Evolutionary conservation across 37 sponge, comb jelly and placozoan genomes (phyloP).

Genomic region (Diacarnus erythraeanus): DNA sequence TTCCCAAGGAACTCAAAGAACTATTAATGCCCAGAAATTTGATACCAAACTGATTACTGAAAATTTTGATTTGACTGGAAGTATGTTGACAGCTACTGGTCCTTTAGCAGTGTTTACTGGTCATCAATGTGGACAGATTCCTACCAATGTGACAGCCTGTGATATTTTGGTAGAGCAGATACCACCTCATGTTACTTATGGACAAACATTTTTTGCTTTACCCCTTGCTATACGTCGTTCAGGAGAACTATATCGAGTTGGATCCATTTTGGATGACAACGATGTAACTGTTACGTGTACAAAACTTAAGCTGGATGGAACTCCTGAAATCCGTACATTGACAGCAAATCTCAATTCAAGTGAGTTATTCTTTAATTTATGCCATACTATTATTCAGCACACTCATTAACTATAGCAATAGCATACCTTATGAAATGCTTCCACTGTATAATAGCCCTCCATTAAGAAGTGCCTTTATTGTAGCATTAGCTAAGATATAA

Average conservation of each 20-base stretch:
- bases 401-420: too few relatives aligned
- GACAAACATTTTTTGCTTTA: conserved; percentile 17
- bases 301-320: neutral
- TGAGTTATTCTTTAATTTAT: too few relatives aligned
- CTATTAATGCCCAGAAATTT: neutral
- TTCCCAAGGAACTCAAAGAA: neutral
- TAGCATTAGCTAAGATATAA: too few relatives aligned
- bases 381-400: too few relatives aligned
- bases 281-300: conserved; percentile 34
- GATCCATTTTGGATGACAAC: conserved; percentile 18
- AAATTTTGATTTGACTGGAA: conserved; percentile 37
- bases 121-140: conserved; percentile 57
- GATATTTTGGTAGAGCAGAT: conserved; percentile 65
- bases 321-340: too few relatives aligned
- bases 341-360: too few relatives aligned
- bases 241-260: conserved; percentile 30
- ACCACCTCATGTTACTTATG: conserved; percentile 29
- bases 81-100: conserved; percentile 17
- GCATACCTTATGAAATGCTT: too few relatives aligned
- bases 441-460: too few relatives aligned
- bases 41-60: neutral
- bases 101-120: conserved; percentile 40
- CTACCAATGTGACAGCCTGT: conserved; percentile 34
- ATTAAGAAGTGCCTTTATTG: too few relatives aligned
- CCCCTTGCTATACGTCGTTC: conserved; percentile 17